A percentile compares a stretch with the other conserved stretches of the same genome.
phyloP scores from a whole-genome alignment of 2,888 invertebrate genomes.

The Lycia hirtaria region DNA sequence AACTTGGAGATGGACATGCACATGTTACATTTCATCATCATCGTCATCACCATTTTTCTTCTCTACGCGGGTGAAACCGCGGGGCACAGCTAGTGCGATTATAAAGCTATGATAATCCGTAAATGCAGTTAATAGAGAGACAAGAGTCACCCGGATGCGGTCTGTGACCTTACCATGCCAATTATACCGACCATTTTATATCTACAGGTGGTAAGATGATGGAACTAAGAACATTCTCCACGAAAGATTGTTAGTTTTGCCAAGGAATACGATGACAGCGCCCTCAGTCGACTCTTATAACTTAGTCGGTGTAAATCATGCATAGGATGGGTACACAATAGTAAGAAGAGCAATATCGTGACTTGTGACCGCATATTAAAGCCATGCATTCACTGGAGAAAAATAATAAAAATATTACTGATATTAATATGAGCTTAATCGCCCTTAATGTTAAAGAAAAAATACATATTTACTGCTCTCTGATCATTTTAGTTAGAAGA shows the following conservation, averaged over 20 bases:
- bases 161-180: not conserved
- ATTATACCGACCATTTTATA: not conserved
- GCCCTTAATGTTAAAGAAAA: too few relatives aligned
- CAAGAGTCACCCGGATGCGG: conserved; percentile 34
- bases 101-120: conserved; percentile 20
- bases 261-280: not conserved
- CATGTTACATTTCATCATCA: too few relatives aligned
- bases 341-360: conserved; percentile 20
- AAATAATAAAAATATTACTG: not conserved
- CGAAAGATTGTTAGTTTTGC: not conserved
- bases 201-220: not conserved
- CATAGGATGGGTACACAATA: too few relatives aligned
- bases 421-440: too few relatives aligned
- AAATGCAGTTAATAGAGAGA: conserved; percentile 16
- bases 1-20: too few relatives aligned
- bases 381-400: not conserved
- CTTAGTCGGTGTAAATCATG: not conserved
- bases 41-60: too few relatives aligned
- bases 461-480: too few relatives aligned
- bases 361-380: conserved; percentile 11
- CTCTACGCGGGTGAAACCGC: too few relatives aligned
- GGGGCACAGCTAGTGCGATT: not conserved
- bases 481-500: too few relatives aligned
- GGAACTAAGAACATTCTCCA: not conserved
- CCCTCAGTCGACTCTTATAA: not conserved